Conservation (phyloP, 2,113 vertebrate species). For the Taxidea taxus region DNA sequence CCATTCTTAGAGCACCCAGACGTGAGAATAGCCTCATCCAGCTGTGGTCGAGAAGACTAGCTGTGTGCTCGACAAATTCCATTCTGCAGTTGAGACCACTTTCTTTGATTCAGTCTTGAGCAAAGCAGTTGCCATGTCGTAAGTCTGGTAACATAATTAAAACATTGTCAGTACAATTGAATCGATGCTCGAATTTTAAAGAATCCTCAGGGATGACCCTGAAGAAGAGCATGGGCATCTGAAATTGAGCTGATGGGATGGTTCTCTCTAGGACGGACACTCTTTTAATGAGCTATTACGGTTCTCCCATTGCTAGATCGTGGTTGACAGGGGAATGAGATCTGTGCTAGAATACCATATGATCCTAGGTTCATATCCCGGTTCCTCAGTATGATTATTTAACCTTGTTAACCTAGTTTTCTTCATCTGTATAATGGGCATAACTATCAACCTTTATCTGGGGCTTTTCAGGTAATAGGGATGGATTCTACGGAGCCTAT, state of each 20-base stretch:
- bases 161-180: not conserved
- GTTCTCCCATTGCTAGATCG: not conserved
- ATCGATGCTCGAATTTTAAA: not conserved
- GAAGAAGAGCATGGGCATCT: not conserved
- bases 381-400: not conserved
- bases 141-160: conserved; percentile 11
- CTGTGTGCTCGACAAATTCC: not conserved
- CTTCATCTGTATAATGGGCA: not conserved
- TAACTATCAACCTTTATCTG: not conserved
- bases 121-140: not conserved
- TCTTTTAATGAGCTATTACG: not conserved
- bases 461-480: not conserved
- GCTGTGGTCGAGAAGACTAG: not conserved
- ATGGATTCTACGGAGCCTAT: not conserved
- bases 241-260: not conserved
- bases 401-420: not conserved
- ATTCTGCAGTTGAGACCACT: not conserved
- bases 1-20: not conserved
- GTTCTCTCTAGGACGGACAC: not conserved
- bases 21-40: not conserved
- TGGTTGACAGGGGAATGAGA: not conserved
- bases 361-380: not conserved
- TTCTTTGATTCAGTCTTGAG: not conserved
- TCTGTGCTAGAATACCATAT: not conserved
- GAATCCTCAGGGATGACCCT: not conserved